Base-by-base conservation (phyloP, 2,797 vertebrate genomes). In the Spea hammondii region DNA sequence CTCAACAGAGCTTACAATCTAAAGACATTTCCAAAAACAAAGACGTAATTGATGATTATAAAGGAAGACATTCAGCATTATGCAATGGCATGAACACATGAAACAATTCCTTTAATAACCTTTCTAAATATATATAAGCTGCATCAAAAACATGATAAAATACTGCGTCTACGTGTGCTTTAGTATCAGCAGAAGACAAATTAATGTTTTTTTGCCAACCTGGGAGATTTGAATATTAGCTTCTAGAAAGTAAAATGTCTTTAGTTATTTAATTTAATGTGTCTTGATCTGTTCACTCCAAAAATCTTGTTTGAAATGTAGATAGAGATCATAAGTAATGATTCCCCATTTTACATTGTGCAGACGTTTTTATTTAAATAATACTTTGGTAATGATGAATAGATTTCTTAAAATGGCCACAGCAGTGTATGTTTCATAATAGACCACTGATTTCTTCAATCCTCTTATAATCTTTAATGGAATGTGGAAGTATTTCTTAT, bases 361-460 rank as follows among this genome's bases (percentile, higher is more conserved):
- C 44, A 67, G 5, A 48, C 12, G 14, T 14, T 49, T 14, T 49
- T 6, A 48, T 67, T 67, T 67, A 14, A 48, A 49, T 67, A 65
- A 65, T 65, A 44, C 64, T 62, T 65, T 14, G 14, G 59, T 32
- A 2, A 62, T 32, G 9, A 62, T 17, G 13, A 17, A 62, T 11
- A 62, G 14, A 9, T 62, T 62, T 32, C 59, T 62, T 62, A 62
- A 62, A 32, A 62, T 62, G 59, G 59, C 59, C 59, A 62, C 59
- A 3, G 5, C 7, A 12, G 8, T 17, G 4, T 17, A 14, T 62
- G 9, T 32, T 69, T 69, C 14, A 69, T 51, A 51, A 50, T 14
- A 51, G 48, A 69, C 50, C 48, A 17, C n/a, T 7, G 48, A 51
- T 69, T 50, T 69, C 67, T 49, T 69, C 4, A 69, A 62, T 49